Evolutionary conservation across 2,113 vertebrate species (phyloP).

Genomic region (Oreochromis aureus): DNA sequence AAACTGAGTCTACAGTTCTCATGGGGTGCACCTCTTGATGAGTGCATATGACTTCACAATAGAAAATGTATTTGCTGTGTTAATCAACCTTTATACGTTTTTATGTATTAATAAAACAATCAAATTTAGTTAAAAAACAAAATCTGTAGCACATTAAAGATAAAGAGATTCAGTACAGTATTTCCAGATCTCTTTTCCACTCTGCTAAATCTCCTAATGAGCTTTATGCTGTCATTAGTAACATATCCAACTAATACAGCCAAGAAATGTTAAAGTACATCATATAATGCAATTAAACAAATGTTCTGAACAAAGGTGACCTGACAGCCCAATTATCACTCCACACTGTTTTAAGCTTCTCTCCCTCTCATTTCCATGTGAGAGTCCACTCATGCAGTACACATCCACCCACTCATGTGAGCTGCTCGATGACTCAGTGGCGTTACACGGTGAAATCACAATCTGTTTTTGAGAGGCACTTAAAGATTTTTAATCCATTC

Average conservation of each 20-base stretch:
- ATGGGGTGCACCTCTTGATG: neutral
- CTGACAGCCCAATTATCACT: constrained; percentile 11
- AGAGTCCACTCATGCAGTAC: constrained; percentile 28
- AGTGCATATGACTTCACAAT: too few relatives aligned
- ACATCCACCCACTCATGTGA: constrained; percentile 41
- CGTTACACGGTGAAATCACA: constrained; percentile 24
- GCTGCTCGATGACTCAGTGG: constrained; percentile 37
- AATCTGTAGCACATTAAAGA: neutral
- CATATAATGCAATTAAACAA: constrained; percentile 8
- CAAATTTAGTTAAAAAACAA: neutral
- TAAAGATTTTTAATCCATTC: constrained; percentile 17
- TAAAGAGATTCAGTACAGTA: neutral
- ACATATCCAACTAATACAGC: neutral
- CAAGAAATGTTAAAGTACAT: neutral
- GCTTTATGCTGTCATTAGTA: neutral
- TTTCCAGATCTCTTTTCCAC: neutral
- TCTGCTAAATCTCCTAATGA: neutral
- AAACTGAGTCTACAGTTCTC: neutral
- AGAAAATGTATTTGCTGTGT: neutral
- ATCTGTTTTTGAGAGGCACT: constrained; percentile 44
- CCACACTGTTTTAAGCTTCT: neutral
- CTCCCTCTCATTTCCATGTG: constrained; percentile 10
- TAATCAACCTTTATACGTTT: neutral
- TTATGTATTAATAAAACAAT: neutral
- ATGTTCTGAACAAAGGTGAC: constrained; percentile 20